Percentiles rank a stretch among this genome's conserved stretches.
phyloP scores from a whole-genome alignment of 1,140 invertebrate species.

The Leptopilina boulardi region DNA sequence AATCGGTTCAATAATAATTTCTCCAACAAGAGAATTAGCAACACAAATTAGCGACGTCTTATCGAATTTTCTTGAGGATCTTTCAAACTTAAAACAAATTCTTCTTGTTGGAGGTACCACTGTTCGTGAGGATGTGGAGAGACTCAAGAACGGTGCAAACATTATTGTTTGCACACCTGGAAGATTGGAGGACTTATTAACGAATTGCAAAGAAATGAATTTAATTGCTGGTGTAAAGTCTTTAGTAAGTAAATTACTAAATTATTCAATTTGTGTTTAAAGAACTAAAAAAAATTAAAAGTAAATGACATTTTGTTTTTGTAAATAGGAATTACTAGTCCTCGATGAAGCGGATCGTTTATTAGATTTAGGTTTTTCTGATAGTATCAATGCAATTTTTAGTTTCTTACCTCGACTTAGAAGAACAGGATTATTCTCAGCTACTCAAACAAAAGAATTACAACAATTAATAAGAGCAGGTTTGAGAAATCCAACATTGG shows the following conservation, averaged over 20 bases:
- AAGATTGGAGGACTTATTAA: slow-evolving; percentile 91
- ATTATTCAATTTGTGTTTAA: no score
- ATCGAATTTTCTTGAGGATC: slow-evolving; percentile 78
- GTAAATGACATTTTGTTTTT: slow-evolving; percentile 41
- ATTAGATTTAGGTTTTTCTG: slow-evolving; percentile 94
- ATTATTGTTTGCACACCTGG: slow-evolving; percentile 96
- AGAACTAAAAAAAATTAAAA: no score
- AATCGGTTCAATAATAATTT: slow-evolving; percentile 92
- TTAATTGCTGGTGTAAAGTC: slow-evolving; percentile 83
- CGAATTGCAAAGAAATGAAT: slow-evolving; percentile 80
- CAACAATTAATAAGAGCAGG: slow-evolving; percentile 94
- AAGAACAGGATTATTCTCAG: slow-evolving; percentile 97
- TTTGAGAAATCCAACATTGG: slow-evolving; percentile 93
- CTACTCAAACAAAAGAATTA: slow-evolving; percentile 97
- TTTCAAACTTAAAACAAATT: slow-evolving; percentile 76
- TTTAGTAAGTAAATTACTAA: slow-evolving; percentile 80
- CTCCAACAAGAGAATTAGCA: slow-evolving; percentile 95
- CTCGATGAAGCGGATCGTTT: slow-evolving; percentile 98
- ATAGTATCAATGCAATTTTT: slow-evolving; percentile 92
- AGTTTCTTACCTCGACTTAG: slow-evolving; percentile 94
- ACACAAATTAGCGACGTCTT: slow-evolving; percentile 91
- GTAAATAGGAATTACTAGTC: slow-evolving; percentile 90
- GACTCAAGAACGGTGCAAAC: slow-evolving; percentile 85
- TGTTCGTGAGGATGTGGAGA: slow-evolving; percentile 83
- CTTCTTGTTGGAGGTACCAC: slow-evolving; percentile 91